Conservation (phyloP, 2,797 vertebrate genomes). For the Typhlichthys subterraneus region DNA sequence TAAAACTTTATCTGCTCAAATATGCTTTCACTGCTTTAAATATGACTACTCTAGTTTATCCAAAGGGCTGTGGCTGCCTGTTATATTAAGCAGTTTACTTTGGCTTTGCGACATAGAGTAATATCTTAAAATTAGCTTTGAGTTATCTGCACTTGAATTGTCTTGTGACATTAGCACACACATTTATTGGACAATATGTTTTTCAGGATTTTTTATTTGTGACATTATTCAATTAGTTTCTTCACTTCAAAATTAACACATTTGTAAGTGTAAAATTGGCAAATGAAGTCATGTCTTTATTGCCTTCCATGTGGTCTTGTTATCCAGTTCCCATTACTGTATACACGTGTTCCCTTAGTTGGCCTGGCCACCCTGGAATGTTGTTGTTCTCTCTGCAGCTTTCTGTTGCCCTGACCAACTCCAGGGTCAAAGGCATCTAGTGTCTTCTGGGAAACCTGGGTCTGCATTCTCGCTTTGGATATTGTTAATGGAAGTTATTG, state of each 20-base stretch:
- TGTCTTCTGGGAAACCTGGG: neutral
- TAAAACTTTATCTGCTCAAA: too few species aligned
- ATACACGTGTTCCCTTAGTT: conserved; percentile 7
- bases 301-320: neutral
- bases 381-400: conserved; percentile 12
- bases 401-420: conserved; percentile 15
- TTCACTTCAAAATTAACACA: too few species aligned
- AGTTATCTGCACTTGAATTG: neutral
- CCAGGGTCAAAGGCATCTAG: neutral
- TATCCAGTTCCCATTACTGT: conserved; percentile 3
- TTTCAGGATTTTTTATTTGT: too few species aligned
- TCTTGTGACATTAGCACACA: neutral
- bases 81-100: conserved; percentile 25
- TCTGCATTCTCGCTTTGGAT: neutral
- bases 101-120: conserved; percentile 11
- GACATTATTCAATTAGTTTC: too few species aligned
- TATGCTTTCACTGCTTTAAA: too few species aligned
- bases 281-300: neutral
- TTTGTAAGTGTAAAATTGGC: neutral
- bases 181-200: too few species aligned
- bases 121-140: conserved; percentile 13
- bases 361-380: neutral
- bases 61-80: conserved; percentile 18
- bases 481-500: too few species aligned
- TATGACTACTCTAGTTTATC: conserved; percentile 18